Evolutionary conservation across 1,140 invertebrate genomes (phyloP).

Genomic region (Andricus grossulariae): DNA sequence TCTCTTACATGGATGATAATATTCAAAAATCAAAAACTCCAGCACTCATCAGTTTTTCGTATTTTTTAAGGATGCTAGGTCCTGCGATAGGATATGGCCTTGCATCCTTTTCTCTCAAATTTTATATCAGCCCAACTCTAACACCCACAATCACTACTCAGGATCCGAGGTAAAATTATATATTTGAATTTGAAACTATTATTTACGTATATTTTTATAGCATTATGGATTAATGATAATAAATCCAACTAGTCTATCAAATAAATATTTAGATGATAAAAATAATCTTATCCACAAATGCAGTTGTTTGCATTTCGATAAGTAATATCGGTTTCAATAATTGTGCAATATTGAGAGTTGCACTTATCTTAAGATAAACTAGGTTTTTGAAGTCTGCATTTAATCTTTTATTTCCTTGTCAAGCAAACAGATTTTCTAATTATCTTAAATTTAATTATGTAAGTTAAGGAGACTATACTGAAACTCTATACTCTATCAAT

Average conservation of each 20-base stretch:
- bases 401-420: no score
- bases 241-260: no score
- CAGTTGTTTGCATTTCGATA: conserved; percentile 3
- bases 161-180: conserved; percentile 78
- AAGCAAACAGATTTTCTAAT: no score
- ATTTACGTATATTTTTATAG: not conserved
- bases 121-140: conserved; percentile 82
- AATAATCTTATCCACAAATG: no score
- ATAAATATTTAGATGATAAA: no score
- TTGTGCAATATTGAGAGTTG: no score
- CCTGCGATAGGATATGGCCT: conserved; percentile 84
- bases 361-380: no score
- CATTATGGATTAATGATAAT: not conserved
- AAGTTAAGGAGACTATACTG: no score
- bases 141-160: conserved; percentile 82
- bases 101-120: conserved; percentile 82
- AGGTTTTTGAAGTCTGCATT: no score
- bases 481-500: not conserved
- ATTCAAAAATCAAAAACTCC: conserved; percentile 84
- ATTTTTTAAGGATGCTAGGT: conserved; percentile 83
- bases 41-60: conserved; percentile 81
- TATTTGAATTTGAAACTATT: not conserved
- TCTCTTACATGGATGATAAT: conserved; percentile 85
- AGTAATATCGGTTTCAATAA: no score
- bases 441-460: no score